Evolutionary conservation across 2,888 invertebrate species (phyloP), one percentile per base, ranked within the genome.

Genomic region (Troides aeacus): DNA sequence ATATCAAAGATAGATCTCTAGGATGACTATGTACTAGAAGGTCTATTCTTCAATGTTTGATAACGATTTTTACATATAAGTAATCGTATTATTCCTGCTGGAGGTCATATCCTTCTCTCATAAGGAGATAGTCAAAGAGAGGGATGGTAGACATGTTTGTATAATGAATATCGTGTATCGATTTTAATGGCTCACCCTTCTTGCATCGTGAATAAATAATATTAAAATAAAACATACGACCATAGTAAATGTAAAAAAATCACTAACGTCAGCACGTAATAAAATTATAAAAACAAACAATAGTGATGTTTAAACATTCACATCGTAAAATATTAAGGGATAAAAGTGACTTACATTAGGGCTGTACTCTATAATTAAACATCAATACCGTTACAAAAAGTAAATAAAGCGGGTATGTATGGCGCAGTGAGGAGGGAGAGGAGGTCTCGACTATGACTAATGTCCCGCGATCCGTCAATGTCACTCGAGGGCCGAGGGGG

Each of bases 401-500:
- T 92, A 92, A 92, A 92, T 92, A 92, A 88, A 92, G 87, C 88
- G 89, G 89, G 91, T 89, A 88, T 84, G 83, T 89, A 85, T 77
- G 84, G 85, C 89, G 88, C 85, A 82, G 74, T 64, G 85, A 87
- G 82, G 89, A 84, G 89, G 89, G 89, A 89, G 89, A 80, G 79
- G 87, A 85, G 89, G 90, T 84, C 87, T 86, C 90, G 92, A 93
- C 94, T 94, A 95, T 95, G 94, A 95, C 94, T 94, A 94, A 95
- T 94, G 93, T 90, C 86, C 86, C 90, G 87, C 94, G 93, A 95
- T 95, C 93, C 94, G 94, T 95, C 95, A 94, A 93, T 94, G 95
- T 94, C 95, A 90, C 85, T 89, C 86, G 87, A 85, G 88, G 88
- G 83, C 79, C 81, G 84, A 82, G 82, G 87, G 89, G 86, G 89